Percentiles rank a stretch among this genome's conserved stretches.
Evolutionary conservation across 2,797 vertebrate species (phyloP).

Genomic region (Somateria mollissima): DNA sequence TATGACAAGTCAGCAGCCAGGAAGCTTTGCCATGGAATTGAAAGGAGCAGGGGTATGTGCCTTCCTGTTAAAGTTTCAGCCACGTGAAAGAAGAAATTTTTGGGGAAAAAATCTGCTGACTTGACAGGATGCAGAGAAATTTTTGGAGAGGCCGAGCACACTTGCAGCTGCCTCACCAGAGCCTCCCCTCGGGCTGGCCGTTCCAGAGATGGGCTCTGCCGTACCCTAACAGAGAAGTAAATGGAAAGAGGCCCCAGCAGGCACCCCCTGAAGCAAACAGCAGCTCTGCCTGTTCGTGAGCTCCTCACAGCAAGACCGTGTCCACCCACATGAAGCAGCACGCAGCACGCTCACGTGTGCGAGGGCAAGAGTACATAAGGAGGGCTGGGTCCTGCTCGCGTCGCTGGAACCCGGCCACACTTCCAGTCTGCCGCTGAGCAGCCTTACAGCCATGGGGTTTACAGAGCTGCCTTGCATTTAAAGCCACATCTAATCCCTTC

Average conservation of each 20-base stretch:
- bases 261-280: neutral
- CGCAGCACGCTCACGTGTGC: neutral
- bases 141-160: neutral
- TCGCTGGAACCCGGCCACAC: neutral
- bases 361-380: neutral
- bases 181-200: neutral
- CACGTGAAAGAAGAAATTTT: neutral
- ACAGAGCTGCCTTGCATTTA: neutral
- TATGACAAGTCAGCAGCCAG: neutral
- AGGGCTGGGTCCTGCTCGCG: neutral
- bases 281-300: neutral
- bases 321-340: accelerated
- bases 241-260: neutral
- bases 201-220: neutral
- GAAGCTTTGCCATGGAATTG: neutral
- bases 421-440: neutral
- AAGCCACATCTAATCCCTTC: conserved; percentile 17
- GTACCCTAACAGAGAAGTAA: neutral
- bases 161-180: neutral
- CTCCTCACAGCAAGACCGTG: neutral
- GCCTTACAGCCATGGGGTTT: neutral
- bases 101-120: neutral
- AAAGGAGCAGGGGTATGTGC: neutral
- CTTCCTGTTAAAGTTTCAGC: neutral
- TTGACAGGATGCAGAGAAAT: neutral